Base-by-base conservation (phyloP, 2,888 invertebrate species). In the Sarcophaga caerulescens region DNA sequence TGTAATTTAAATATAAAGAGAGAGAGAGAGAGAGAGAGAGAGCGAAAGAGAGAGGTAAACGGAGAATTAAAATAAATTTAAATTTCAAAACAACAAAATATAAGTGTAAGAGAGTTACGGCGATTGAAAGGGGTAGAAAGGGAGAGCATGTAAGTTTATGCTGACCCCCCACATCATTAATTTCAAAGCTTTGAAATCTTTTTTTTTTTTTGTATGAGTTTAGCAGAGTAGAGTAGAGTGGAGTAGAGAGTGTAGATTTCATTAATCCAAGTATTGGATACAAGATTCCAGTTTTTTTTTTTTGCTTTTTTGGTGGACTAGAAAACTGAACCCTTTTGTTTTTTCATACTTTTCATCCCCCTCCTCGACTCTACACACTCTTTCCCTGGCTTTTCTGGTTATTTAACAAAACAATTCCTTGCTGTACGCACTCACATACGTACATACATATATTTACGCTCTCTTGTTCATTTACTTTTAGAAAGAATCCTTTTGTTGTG, bases 231-330 rank as follows among this genome's bases (percentile, higher is more conserved):
- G 8, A 35, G 8, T 35, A 1, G 35, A 35, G 14, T 52, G 12
- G 0, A 14, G 17, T 17, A 0, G 73, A 77, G 73, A n/a, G 81
- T 66, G 68, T 79, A 73, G 74, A 81, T 76, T 86, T 84, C 70
- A 78, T 81, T 86, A 84, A 86, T 86, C 86, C 76, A 75, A 65
- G 74, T 84, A 84, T 85, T 85, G 84, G 84, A 84, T 80, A 81
- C 78, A 74, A 69, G 70, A 71, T 84, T 74, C 68, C 21, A 25
- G 17, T 66, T 21, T 23, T 68, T 69, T 35, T 47, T 71, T 71
- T 14, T 25, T 47, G 66, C 35, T 23, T 23, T 60, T 44, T 73
- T 63, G 44, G 52, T 69, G 63, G 76, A 21, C 76, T 45, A 45
- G 4, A 45, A 60, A 44, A 68, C 35, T n/a, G 10, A 60, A 60